A percentile compares a stretch with the other conserved stretches of the same genome.
phyloP scores from a whole-genome alignment of 2,888 invertebrate genomes.

The Drepanosiphum platanoidis region DNA sequence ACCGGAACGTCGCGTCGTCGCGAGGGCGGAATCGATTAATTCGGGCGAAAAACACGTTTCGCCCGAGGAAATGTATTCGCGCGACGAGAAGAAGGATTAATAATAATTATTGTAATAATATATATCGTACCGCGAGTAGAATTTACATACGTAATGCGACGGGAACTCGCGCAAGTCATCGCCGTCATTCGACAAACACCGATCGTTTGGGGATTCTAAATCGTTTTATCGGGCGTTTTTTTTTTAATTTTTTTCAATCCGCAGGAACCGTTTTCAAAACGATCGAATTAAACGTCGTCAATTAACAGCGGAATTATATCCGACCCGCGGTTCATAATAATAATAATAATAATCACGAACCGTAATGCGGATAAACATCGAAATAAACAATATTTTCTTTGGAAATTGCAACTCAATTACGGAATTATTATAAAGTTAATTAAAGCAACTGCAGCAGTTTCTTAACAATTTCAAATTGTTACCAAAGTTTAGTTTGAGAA shows the following conservation, averaged over 20 bases:
- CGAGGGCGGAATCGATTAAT: too few relatives aligned
- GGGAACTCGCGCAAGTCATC: too few relatives aligned
- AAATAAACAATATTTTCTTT: background rate
- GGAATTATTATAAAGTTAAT: conserved; percentile 18
- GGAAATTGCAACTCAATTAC: conserved; percentile 8
- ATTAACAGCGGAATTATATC: background rate
- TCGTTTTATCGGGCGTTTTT: too few relatives aligned
- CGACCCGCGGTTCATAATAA: background rate
- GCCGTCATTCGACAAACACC: too few relatives aligned
- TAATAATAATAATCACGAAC: background rate
- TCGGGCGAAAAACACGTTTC: too few relatives aligned
- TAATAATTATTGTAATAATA: too few relatives aligned
- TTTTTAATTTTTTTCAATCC: background rate
- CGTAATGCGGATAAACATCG: background rate
- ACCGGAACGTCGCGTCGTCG: too few relatives aligned
- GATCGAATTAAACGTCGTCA: background rate
- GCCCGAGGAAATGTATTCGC: too few relatives aligned
- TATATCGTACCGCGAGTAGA: too few relatives aligned
- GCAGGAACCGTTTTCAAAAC: background rate
- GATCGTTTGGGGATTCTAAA: too few relatives aligned
- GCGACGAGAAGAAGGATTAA: too few relatives aligned
- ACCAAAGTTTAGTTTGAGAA: conserved; percentile 26
- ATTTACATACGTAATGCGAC: too few relatives aligned
- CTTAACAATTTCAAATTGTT: background rate
- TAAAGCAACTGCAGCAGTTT: conserved; percentile 32